Evolutionary conservation across 2,113 vertebrate genomes (phyloP), one percentile per base, ranked within the genome.

Genomic region (Tupaia chinensis): DNA sequence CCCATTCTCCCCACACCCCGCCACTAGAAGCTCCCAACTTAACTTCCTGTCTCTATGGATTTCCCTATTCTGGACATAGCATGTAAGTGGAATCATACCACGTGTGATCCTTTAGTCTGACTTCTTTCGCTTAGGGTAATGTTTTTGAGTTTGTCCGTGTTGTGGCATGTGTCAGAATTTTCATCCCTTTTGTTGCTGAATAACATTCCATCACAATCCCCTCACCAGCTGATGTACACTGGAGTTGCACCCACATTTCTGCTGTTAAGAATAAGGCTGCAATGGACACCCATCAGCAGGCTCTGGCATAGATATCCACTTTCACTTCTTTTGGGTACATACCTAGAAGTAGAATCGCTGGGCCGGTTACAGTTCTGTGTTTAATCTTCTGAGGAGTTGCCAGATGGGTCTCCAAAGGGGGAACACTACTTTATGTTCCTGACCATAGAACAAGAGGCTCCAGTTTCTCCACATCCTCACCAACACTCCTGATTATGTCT

Each of bases 371-470:
- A 53, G 53, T 25, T 66, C 66, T 20, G 1, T 5, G 61, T 11
- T 54, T 29, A 56, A 7, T 32, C 1, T 23, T 34, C 13, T 44
- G 58, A 54, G 58, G 69, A n/a, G 11, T 17, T 0, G 7, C 34
- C 54, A 8, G 22, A 6, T 44, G 14, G 6, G 6, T 53, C 61
- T 25, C 54, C 58, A 14, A 23, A 9, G 65, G 4, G 13, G 65
- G 25, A 13, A 27, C 6, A 34, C 23, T 25, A 8, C 15, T 22
- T 58, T 7, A 15, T 54, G 3, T 11, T 70, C n/a, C 2, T 2
- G 1, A 61, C 3, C 1, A 69, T 44, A 1, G 2, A 0, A 25
- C 1, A 0, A 0, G 3, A 9, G 68, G 80, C 5, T 8, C 22
- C 87, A 4, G 1, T 9, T 1, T 20, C 73, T 12, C 78, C 22